Evolutionary conservation across 2,888 invertebrate species (phyloP).

Genomic region (Osedax fenrisi): DNA sequence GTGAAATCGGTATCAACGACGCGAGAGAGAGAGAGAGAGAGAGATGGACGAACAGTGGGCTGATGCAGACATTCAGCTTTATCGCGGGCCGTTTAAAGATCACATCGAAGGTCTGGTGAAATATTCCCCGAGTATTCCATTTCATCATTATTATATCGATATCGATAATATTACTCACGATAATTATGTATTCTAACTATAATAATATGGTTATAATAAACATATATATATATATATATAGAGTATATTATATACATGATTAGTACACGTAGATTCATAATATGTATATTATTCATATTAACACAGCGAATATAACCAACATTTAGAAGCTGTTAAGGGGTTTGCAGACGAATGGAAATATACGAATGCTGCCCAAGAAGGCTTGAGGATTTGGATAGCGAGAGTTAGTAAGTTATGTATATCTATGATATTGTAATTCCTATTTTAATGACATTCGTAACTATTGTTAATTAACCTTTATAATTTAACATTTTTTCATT

Average conservation of each 20-base stretch:
- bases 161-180: neutral
- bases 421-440: too few relatives aligned
- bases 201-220: neutral
- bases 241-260: neutral
- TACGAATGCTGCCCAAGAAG: neutral
- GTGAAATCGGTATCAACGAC: too few relatives aligned
- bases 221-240: neutral
- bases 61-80: neutral
- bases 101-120: neutral
- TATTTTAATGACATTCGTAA: too few relatives aligned
- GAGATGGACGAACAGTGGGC: neutral
- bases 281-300: neutral
- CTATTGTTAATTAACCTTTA: too few relatives aligned
- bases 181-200: neutral
- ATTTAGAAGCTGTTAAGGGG: neutral
- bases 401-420: neutral
- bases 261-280: neutral
- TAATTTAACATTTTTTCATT: too few relatives aligned
- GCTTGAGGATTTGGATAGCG: neutral
- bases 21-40: too few relatives aligned
- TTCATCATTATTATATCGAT: too few relatives aligned
- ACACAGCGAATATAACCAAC: neutral
- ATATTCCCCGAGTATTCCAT: too few relatives aligned
- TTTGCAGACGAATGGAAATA: neutral
- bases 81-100: neutral